Evolutionary conservation across 2,113 vertebrate species (phyloP), one percentile per base, ranked within the genome.

Genomic region (Shinisaurus crocodilurus): DNA sequence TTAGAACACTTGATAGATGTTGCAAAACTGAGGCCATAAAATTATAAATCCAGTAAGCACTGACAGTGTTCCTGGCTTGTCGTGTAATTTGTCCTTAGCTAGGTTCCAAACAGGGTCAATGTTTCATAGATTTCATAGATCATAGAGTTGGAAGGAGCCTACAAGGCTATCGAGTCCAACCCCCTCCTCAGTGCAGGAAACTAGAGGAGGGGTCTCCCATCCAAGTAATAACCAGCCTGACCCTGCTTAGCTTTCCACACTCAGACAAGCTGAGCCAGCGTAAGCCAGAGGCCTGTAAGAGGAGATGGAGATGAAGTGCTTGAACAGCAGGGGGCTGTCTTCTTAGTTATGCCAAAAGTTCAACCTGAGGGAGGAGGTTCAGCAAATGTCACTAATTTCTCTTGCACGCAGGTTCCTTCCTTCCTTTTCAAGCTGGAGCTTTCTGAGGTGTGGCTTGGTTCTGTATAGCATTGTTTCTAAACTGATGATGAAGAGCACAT

Each of bases 291-390:
- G n/a, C n/a, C n/a, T n/a, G n/a, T n/a, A n/a, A 37, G 43, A 81
- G 18, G 43, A n/a, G 29, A 29, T 57, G 60, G 23, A 77, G 34
- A 32, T 65, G 15, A 63, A 86, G 50, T 79, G 2, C 0, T 50
- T 69, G 84, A 93, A 82, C 93, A 74, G 76, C 86, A 92, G 88
- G 89, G 86, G 54, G 77, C 12, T 29, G 29, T 29, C 0, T 6
- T 27, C 82, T 40, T 13, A 27, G 79, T 57, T 83, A 74, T 86
- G 63, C 63, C 54, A 87, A 45, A 60, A 37, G 3, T 40, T 84
- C 32, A 2, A 40, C 0, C 43, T 0, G 43, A 88, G n/a, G 40
- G n/a, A 63, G 79, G 79, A 85, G 88, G 70, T 50, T 82, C 15
- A 91, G 32, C 57, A 77, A 77, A 85, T 89, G 72, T 50, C 63